phyloP scores from a whole-genome alignment of 1,140 invertebrate species.

The Brachionus rotundiformis region DNA sequence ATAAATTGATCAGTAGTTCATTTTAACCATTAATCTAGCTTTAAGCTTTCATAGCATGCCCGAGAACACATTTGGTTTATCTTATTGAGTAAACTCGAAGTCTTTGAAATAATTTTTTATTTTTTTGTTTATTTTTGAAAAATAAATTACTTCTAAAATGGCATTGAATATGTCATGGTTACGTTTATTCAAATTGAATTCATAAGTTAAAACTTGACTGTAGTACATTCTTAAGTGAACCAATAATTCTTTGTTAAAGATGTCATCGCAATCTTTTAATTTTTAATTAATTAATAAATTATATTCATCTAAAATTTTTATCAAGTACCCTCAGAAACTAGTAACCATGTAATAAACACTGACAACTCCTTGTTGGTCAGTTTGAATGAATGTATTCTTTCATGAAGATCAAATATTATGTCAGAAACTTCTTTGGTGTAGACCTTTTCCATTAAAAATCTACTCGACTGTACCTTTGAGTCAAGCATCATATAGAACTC shows the following conservation, averaged over 20 bases:
- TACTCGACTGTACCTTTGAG: slow-evolving; percentile 20
- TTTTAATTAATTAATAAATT: background rate
- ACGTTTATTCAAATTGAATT: slow-evolving; percentile 14
- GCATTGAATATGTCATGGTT: slow-evolving; percentile 19
- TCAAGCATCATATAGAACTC: slow-evolving; percentile 42
- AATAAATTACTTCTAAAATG: background rate
- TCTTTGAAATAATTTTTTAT: background rate
- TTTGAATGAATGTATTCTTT: slow-evolving; percentile 4
- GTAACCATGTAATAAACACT: background rate
- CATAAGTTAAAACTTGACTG: slow-evolving; percentile 31
- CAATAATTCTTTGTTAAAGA: slow-evolving; percentile 32
- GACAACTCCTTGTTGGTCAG: slow-evolving; percentile 9
- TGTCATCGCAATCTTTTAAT: background rate
- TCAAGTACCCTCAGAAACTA: slow-evolving; percentile 16
- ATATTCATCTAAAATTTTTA: background rate
- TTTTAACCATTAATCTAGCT: background rate
- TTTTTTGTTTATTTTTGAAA: background rate
- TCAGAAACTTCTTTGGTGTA: slow-evolving; percentile 8
- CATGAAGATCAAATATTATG: slow-evolving; percentile 38
- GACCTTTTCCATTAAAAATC: slow-evolving; percentile 39
- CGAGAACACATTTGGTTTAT: background rate
- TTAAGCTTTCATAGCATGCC: background rate
- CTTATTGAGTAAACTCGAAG: slow-evolving; percentile 7
- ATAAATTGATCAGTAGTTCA: background rate
- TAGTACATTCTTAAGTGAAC: slow-evolving; percentile 43